A percentile compares a stretch with the other conserved stretches of the same genome.
Evolutionary conservation across 2,113 vertebrate species (phyloP).

Genomic region (Chitala chitala): DNA sequence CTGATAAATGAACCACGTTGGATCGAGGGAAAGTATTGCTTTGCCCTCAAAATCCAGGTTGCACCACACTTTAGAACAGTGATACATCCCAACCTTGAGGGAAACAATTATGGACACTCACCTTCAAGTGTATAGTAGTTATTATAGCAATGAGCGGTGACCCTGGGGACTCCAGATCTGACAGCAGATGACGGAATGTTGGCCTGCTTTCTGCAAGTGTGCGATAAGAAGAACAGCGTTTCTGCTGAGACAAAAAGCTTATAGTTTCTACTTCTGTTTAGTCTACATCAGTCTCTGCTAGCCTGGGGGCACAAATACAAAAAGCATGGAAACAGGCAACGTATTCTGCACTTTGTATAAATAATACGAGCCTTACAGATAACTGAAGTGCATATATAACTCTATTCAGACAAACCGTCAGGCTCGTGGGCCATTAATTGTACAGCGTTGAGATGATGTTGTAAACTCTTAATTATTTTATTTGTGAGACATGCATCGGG

Average conservation of each 20-base stretch:
- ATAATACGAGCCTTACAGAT: background rate
- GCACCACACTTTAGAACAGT: background rate
- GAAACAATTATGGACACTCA: slow-evolving; percentile 15
- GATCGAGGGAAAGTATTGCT: background rate
- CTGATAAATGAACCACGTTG: background rate
- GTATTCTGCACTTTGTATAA: background rate
- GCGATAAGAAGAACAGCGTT: background rate
- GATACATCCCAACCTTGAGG: slow-evolving; percentile 15
- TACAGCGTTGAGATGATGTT: background rate
- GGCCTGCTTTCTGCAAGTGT: slow-evolving; percentile 9
- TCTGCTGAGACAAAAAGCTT: background rate
- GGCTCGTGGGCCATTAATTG: background rate
- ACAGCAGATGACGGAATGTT: slow-evolving; percentile 1
- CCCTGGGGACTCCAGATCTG: background rate
- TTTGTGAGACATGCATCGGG: background rate
- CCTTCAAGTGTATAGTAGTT: slow-evolving; percentile 12
- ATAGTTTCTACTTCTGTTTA: slow-evolving; percentile 7
- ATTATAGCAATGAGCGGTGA: slow-evolving; percentile 18
- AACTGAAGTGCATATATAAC: background rate
- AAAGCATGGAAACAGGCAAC: background rate
- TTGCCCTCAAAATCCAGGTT: background rate
- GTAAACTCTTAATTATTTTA: background rate
- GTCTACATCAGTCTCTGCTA: slow-evolving; percentile 27
- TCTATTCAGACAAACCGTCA: background rate
- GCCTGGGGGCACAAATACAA: background rate